Base-by-base conservation (phyloP, 2,888 invertebrate genomes). In the Malacosoma neustria region DNA sequence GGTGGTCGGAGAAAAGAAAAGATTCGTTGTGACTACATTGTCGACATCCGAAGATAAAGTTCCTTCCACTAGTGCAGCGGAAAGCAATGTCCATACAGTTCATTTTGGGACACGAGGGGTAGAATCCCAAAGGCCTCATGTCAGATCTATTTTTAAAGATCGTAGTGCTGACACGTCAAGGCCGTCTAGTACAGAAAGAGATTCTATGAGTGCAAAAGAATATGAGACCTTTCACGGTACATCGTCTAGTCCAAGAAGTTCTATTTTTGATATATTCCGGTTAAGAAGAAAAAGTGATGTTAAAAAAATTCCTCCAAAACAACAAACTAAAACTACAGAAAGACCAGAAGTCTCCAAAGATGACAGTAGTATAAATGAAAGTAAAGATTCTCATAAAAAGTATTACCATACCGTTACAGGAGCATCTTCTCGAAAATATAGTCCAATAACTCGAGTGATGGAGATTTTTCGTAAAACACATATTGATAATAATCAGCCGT, bases 391-490 rank as follows among this genome's bases (percentile, higher is more conserved):
- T 29, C 72, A 85, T 54, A 82, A 84, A 46, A 85, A 81, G 43
- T 85, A 85, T 65, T 85, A 85, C 43, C 84, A 85, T 52, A 85
- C 85, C n/a, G 85, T 85, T 30, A 85, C 85, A 2, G 85, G 85
- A 34, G 85, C 76, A 30, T 80, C 85, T 30, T 81, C 84, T 13
- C 63, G 82, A 42, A 82, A 77, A 54, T 81, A 76, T 54, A 84
- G 85, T 52, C 80, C 85, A n/a, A 81, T 85, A 44, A 81, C 85
- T 35, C 73, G 81, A 42, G 81, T 85, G 35, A 84, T 85, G 84
- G 84, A 85, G 60, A 82, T 84, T 45, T 84, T 85, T 60, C 68
- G 72, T 40, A 84, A 81, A 48, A 77, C 81, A 29, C 76, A 77
- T 22, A 36, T 67, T 31, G 82, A 80, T 46, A 56, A 54, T 33